Conservation (phyloP, 2,113 vertebrate genomes). For the Pontoporia blainvillei region DNA sequence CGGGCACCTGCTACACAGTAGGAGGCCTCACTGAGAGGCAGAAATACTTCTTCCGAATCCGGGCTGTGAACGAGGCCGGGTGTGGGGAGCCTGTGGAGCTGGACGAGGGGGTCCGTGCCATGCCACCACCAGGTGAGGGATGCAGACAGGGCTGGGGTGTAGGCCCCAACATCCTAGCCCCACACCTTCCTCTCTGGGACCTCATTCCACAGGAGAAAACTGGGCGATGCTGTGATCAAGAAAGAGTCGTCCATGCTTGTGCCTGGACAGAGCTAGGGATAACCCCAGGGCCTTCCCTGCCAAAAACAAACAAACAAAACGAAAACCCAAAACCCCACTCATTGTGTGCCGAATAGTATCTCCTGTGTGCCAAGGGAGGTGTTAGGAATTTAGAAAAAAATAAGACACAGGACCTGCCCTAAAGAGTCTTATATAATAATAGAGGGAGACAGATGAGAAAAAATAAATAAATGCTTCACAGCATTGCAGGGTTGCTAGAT, state of each 20-base stretch:
- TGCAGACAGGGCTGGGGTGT: background rate
- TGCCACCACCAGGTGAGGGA: conserved; percentile 78
- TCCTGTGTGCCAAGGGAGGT: background rate
- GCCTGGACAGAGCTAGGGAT: background rate
- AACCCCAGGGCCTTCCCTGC: background rate
- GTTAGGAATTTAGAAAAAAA: background rate
- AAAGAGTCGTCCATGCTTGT: background rate
- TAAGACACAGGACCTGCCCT: background rate
- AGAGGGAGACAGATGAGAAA: background rate
- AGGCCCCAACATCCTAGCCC: background rate
- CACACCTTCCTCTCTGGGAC: background rate
- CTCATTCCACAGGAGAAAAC: background rate
- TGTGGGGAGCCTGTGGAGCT: conserved; percentile 72
- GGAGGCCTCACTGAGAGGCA: conserved; percentile 77
- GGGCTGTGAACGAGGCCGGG: conserved; percentile 76
- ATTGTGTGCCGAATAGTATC: background rate
- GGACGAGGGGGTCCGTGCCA: conserved; percentile 68
- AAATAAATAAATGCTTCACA: background rate
- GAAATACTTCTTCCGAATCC: conserved; percentile 78
- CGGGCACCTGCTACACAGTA: conserved; percentile 72
- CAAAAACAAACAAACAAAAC: background rate
- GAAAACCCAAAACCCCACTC: background rate
- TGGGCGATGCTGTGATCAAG: background rate
- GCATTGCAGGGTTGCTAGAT: background rate
- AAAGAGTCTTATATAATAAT: background rate